A percentile compares a stretch with the other conserved stretches of the same genome.
Evolutionary conservation across 2,888 invertebrate species (phyloP).

Genomic region (Idaea biselata): DNA sequence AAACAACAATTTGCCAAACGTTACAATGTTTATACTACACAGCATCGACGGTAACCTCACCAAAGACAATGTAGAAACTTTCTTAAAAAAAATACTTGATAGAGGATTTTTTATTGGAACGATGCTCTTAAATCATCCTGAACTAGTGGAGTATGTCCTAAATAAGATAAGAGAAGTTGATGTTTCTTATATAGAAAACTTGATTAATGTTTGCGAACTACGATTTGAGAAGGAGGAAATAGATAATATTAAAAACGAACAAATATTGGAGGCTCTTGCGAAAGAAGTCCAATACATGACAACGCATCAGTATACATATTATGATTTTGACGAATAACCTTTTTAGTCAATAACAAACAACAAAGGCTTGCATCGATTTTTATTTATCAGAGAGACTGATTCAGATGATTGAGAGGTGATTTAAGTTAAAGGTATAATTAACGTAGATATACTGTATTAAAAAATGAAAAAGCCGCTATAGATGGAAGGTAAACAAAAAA

Average conservation of each 20-base stretch:
- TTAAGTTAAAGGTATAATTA: no score
- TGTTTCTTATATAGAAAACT: neutral
- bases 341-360: neutral
- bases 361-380: no score
- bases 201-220: neutral
- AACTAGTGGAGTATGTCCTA: slow-evolving; percentile 3
- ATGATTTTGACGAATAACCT: neutral
- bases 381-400: no score
- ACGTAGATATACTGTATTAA: no score
- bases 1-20: neutral
- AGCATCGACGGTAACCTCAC: neutral
- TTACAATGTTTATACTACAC: neutral
- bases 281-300: neutral
- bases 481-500: no score
- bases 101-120: neutral
- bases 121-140: neutral
- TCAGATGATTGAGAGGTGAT: no score
- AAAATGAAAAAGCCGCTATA: no score
- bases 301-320: neutral
- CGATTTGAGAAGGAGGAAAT: neutral
- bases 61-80: neutral
- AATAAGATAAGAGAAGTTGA: neutral
- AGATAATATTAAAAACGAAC: neutral
- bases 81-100: neutral
- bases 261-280: neutral